These are phyloP conservation scores for Xestoiulus laeticollis DNA, from an alignment of 2,888 invertebrate species.

Conservation along the genomic window DNA sequence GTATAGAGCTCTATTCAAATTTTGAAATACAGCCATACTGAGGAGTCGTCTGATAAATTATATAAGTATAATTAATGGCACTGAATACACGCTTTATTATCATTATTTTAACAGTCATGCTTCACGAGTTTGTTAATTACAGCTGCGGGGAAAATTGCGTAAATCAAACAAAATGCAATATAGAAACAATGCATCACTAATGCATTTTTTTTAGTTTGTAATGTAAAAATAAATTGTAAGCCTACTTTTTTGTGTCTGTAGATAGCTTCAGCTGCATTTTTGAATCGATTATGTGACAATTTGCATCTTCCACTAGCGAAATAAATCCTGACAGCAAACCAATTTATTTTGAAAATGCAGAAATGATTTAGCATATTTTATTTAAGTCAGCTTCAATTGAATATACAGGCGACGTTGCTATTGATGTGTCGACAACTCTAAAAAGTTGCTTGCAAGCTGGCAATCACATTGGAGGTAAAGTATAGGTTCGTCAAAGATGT, in stretches of 20 bases:
- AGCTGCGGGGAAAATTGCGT: constrained; percentile 1
- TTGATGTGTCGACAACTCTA: background rate
- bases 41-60: background rate
- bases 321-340: constrained; percentile 29
- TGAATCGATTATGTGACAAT: constrained; percentile 37
- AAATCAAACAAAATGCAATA: constrained; percentile 3
- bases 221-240: background rate
- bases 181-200: background rate
- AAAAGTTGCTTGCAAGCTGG: background rate
- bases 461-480: background rate
- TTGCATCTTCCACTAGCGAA: background rate
- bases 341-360: constrained; percentile 29
- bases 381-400: constrained; percentile 23
- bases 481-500: background rate
- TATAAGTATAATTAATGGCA: background rate
- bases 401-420: background rate
- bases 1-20: background rate
- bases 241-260: background rate
- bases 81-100: background rate
- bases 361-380: constrained; percentile 23
- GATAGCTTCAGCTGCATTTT: background rate
- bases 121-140: background rate
- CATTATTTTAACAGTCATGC: background rate
- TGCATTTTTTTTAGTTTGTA: background rate
- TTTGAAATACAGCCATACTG: background rate